Percentiles rank a stretch among this genome's conserved stretches.
Evolutionary conservation across 2,797 vertebrate genomes (phyloP).

Genomic region (Aphelocoma californica): DNA sequence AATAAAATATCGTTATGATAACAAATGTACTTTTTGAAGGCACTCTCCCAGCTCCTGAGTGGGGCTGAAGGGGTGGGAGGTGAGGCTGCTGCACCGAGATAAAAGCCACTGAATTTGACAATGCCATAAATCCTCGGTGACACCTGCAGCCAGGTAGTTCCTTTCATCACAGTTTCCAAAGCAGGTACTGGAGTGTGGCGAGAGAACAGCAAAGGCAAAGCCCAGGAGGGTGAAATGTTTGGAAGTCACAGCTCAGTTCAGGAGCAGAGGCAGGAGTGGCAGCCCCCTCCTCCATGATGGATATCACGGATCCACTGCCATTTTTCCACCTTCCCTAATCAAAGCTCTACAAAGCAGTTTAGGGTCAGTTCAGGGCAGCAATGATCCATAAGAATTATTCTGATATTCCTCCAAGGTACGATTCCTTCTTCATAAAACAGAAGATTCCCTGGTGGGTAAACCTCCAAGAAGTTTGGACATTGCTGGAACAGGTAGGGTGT

Average conservation of each 20-base stretch:
- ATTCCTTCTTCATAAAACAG: background rate
- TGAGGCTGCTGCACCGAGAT: background rate
- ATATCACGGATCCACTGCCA: background rate
- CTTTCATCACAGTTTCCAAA: background rate
- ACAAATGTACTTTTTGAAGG: background rate
- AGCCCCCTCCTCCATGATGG: background rate
- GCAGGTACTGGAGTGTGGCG: background rate
- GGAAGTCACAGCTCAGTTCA: background rate
- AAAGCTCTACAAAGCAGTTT: background rate
- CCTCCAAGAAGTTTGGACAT: background rate
- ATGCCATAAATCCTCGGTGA: background rate
- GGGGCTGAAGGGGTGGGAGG: background rate
- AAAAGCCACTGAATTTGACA: background rate
- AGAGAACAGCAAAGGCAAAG: background rate
- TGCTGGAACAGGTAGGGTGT: background rate
- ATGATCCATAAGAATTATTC: background rate
- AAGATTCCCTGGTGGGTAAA: background rate
- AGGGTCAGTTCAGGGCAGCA: background rate
- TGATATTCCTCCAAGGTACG: rapidly evolving
- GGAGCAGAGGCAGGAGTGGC: background rate
- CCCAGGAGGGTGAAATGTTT: background rate
- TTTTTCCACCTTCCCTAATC: background rate
- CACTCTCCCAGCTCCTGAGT: background rate
- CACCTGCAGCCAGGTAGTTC: background rate
- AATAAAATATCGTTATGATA: rapidly evolving